Evolutionary conservation across 2,113 vertebrate genomes (phyloP).

Genomic region (Apaloderma vittatum): DNA sequence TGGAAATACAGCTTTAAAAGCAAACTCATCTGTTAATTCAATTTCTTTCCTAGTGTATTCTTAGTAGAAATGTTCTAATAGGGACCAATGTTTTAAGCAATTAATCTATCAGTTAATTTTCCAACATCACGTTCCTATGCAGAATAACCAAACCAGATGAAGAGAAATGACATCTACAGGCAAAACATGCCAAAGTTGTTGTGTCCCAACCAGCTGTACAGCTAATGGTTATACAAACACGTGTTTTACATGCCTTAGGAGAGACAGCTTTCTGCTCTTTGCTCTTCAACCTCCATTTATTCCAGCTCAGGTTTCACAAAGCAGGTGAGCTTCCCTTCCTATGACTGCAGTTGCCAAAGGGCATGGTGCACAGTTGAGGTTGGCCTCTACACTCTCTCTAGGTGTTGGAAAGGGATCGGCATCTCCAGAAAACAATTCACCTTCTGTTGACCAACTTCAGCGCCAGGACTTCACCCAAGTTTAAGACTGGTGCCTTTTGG

Average conservation of each 20-base stretch:
- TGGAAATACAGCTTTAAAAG: constrained; percentile 12
- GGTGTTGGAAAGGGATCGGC: background rate
- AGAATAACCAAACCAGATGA: constrained; percentile 45
- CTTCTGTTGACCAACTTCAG: background rate
- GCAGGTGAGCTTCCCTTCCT: background rate
- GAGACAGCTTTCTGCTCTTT: background rate
- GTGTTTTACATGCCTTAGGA: background rate
- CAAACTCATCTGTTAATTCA: background rate
- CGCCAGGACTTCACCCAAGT: background rate
- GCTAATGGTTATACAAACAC: background rate
- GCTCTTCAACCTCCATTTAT: background rate
- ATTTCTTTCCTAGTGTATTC: background rate
- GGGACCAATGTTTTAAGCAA: constrained; percentile 32
- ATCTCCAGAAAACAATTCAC: background rate
- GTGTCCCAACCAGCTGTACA: background rate
- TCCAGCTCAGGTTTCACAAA: background rate
- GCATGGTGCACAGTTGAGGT: background rate
- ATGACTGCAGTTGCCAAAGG: background rate
- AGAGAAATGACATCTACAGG: constrained; percentile 40
- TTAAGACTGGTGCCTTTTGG: background rate
- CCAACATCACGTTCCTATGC: background rate
- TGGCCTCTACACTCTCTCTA: background rate
- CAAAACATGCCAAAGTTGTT: constrained; percentile 34
- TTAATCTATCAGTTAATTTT: constrained; percentile 52
- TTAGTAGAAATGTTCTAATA: background rate